Evolutionary conservation across 1,140 invertebrate genomes (phyloP).

Genomic region (Brachionus rubens): DNA sequence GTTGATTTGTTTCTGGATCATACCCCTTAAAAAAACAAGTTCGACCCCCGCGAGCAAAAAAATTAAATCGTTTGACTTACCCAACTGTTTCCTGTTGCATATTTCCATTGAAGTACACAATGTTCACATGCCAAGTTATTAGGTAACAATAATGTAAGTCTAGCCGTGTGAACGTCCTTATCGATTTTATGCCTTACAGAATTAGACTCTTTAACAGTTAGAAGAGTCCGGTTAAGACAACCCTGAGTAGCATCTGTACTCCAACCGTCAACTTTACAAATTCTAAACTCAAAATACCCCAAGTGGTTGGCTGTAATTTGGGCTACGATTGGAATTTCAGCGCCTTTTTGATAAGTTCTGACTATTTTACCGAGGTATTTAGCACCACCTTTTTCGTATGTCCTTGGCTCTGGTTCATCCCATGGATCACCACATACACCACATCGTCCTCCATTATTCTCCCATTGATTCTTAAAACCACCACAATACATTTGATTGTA

Average conservation of each 20-base stretch:
- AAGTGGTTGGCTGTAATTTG: conserved; percentile 51
- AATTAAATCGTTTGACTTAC: not conserved
- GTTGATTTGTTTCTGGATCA: conserved; percentile 44
- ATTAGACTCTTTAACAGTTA: not conserved
- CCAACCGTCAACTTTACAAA: conserved; percentile 64
- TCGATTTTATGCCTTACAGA: not conserved
- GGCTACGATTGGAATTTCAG: conserved; percentile 48
- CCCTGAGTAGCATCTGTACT: conserved; percentile 49
- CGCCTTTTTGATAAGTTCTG: conserved; percentile 52
- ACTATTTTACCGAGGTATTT: conserved; percentile 57
- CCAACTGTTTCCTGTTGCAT: conserved; percentile 41
- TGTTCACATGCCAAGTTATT: conserved; percentile 12
- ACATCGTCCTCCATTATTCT: conserved; percentile 57
- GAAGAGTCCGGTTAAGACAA: conserved; percentile 48
- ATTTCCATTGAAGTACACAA: conserved; percentile 42
- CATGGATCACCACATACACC: conserved; percentile 60
- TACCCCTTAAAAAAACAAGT: conserved; percentile 8
- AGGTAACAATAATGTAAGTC: not conserved
- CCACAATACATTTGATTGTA: conserved; percentile 46
- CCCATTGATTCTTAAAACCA: conserved; percentile 22
- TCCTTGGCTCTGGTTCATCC: conserved; percentile 50
- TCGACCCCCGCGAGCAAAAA: too few species aligned
- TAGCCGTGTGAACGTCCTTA: not conserved
- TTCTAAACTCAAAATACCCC: conserved; percentile 53
- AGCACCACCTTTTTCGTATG: conserved; percentile 58